Percentiles rank a stretch among this genome's conserved stretches.
Evolutionary conservation across 2,113 vertebrate genomes (phyloP).

Genomic region (Macheiramphus alcinus): DNA sequence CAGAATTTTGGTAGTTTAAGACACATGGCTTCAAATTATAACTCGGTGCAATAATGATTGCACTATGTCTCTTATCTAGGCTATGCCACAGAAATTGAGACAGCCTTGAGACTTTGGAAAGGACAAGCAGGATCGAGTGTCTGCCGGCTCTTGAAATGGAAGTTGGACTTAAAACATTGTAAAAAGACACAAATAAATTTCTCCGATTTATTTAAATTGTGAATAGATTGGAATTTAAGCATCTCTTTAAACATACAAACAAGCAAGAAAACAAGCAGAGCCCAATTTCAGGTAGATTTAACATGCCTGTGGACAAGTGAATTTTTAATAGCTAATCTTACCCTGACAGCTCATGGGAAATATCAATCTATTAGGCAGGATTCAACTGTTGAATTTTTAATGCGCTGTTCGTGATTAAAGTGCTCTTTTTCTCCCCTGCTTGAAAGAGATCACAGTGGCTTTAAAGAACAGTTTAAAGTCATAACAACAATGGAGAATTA

Average conservation of each 20-base stretch:
- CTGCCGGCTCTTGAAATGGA: neutral
- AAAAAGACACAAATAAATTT: neutral
- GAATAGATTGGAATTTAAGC: neutral
- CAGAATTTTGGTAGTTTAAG: neutral
- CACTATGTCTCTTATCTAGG: rapidly evolving
- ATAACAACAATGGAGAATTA: conserved; percentile 41
- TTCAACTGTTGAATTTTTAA: conserved; percentile 65
- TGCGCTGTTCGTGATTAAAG: conserved; percentile 49
- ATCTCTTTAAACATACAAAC: neutral
- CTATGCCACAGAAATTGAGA: rapidly evolving
- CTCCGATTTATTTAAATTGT: neutral
- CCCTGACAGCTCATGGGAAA: conserved; percentile 47
- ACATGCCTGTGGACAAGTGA: conserved; percentile 45
- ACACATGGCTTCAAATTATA: neutral
- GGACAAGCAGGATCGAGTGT: neutral
- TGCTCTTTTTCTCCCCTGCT: conserved; percentile 30
- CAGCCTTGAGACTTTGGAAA: neutral
- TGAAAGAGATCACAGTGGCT: conserved; percentile 25
- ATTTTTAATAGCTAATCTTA: conserved; percentile 55
- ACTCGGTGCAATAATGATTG: rapidly evolving
- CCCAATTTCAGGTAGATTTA: conserved; percentile 34
- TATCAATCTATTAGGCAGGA: conserved; percentile 61
- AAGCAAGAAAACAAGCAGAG: neutral
- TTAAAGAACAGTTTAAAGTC: conserved; percentile 43
- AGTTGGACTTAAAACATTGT: neutral